A percentile compares a stretch with the other conserved stretches of the same genome.
Evolutionary conservation across 2,113 vertebrate genomes (phyloP).

Genomic region (Apistogramma diplotaenia): DNA sequence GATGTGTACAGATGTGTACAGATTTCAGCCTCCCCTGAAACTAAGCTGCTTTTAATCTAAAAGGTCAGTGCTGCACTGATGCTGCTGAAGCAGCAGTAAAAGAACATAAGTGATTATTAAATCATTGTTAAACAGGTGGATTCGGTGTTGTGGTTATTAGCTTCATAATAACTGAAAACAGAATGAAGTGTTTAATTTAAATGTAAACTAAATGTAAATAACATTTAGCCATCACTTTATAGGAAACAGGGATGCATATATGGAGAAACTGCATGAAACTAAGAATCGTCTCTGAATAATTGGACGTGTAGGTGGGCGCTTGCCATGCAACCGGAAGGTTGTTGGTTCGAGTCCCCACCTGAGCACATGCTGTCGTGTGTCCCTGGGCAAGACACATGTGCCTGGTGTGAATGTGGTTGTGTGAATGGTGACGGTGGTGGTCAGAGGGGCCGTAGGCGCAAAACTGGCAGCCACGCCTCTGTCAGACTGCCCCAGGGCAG

Average conservation of each 20-base stretch:
- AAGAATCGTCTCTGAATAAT: not conserved
- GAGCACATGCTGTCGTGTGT: no score
- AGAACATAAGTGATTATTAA: not conserved
- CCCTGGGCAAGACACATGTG: no score
- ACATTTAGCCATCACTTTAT: not conserved
- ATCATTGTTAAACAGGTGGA: not conserved
- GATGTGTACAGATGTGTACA: not conserved
- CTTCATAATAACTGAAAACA: not conserved
- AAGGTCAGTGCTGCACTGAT: not conserved
- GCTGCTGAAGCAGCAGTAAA: not conserved
- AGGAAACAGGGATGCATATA: not conserved
- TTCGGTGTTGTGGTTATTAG: not conserved
- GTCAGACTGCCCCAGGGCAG: no score
- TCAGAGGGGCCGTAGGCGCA: no score
- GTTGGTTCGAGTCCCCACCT: no score
- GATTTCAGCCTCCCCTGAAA: not conserved
- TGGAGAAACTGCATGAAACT: accelerated
- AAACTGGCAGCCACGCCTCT: no score
- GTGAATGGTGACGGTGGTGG: no score
- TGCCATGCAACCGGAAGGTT: no score
- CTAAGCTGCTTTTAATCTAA: not conserved
- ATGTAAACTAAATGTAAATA: no score
- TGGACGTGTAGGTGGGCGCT: no score
- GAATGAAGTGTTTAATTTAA: no score
- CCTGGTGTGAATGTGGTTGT: no score